These are phyloP conservation scores for Melozone crissalis DNA, from an alignment of 2,113 vertebrate species.

Conservation along the genomic window DNA sequence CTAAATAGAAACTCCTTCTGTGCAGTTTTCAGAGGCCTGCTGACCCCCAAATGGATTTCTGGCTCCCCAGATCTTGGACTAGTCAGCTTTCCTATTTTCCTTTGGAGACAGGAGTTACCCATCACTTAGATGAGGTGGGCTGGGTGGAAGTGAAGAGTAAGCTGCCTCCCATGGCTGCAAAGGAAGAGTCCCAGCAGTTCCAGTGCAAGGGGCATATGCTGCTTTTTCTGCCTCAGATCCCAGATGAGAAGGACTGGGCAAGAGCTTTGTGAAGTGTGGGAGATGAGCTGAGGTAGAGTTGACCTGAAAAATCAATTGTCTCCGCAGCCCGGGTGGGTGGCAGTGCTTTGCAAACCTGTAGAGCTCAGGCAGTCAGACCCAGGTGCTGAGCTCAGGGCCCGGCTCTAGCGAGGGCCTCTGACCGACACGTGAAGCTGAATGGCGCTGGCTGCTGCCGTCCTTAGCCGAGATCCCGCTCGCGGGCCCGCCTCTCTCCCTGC, in stretches of 20 bases:
- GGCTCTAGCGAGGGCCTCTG: background rate
- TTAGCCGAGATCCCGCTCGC: fast-evolving
- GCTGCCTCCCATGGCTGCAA: background rate
- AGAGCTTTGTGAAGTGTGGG: background rate
- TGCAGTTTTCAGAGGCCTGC: background rate
- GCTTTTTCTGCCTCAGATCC: background rate
- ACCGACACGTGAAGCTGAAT: fast-evolving
- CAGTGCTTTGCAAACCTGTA: background rate
- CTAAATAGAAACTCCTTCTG: background rate
- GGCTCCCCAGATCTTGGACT: background rate
- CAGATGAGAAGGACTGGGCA: background rate
- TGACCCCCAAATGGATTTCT: background rate
- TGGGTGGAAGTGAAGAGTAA: background rate
- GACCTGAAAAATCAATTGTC: background rate
- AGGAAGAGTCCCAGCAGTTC: background rate
- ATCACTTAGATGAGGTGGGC: background rate
- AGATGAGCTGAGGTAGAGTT: background rate
- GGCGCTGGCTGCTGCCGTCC: background rate
- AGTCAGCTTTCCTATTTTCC: background rate
- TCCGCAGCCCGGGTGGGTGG: background rate
- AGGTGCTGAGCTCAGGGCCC: background rate
- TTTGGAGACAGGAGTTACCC: background rate
- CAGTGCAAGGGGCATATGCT: background rate
- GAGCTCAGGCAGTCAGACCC: background rate
- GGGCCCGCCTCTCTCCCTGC: background rate